phyloP scores from a whole-genome alignment of 2,797 vertebrate species.

The Aplochiton taeniatus region DNA sequence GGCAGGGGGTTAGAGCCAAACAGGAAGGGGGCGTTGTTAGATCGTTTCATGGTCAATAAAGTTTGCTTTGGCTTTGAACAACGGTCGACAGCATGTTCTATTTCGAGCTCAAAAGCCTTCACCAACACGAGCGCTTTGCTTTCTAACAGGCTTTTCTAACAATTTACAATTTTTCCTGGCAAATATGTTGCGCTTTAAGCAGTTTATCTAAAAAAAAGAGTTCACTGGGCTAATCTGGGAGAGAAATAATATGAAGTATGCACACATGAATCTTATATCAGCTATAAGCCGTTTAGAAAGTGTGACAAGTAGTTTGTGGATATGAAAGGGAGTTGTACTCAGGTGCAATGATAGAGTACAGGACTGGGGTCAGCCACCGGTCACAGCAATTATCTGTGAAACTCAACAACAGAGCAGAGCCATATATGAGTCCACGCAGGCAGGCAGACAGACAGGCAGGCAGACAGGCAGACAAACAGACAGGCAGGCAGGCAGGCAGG shows the following conservation, averaged over 20 bases:
- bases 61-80: constrained; percentile 13
- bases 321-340: constrained; percentile 4
- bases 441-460: too few species aligned
- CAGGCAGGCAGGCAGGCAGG: too few species aligned
- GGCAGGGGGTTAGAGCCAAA: constrained; percentile 25
- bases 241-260: background rate
- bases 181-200: too few species aligned
- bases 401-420: constrained; percentile 3
- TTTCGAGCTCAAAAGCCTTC: too few species aligned
- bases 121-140: background rate
- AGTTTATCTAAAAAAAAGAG: background rate
- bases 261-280: constrained; percentile 15
- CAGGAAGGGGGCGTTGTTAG: constrained; percentile 22
- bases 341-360: constrained; percentile 6
- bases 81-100: background rate
- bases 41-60: constrained; percentile 36
- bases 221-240: background rate
- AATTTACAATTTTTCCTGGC: too few species aligned
- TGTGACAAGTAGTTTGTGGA: background rate
- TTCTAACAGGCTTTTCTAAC: background rate
- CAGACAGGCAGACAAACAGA: too few species aligned
- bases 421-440: background rate
- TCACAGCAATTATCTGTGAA: constrained; percentile 33
- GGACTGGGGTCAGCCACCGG: constrained; percentile 18
- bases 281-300: constrained; percentile 9